Evolutionary conservation across 2,888 invertebrate genomes (phyloP).

Genomic region (Colostygia pectinataria): DNA sequence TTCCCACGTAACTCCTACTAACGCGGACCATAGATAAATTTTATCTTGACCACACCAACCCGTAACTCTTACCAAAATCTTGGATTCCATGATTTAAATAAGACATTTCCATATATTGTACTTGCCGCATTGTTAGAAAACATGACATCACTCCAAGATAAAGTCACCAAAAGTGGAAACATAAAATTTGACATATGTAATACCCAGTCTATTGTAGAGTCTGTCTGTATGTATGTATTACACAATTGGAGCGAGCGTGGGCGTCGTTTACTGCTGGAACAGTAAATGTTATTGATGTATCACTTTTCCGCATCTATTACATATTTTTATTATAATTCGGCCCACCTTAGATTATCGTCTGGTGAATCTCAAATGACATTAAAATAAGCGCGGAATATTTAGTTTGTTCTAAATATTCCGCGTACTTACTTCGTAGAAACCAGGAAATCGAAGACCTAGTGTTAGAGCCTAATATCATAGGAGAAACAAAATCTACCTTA

Average conservation of each 20-base stretch:
- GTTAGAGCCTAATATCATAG: too few relatives aligned
- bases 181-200: constrained; percentile 37
- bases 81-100: constrained; percentile 19
- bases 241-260: constrained; percentile 54
- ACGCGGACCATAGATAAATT: too few relatives aligned
- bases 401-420: too few relatives aligned
- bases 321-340: constrained; percentile 32
- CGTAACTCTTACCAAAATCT: constrained; percentile 6
- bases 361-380: not conserved
- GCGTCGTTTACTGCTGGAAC: constrained; percentile 48
- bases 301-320: constrained; percentile 34
- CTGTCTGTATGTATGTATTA: constrained; percentile 36
- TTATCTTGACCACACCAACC: too few relatives aligned
- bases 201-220: constrained; percentile 25
- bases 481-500: too few relatives aligned
- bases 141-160: constrained; percentile 35
- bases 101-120: constrained; percentile 23
- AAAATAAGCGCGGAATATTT: too few relatives aligned
- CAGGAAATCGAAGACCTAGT: too few relatives aligned
- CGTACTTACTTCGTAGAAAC: too few relatives aligned
- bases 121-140: constrained; percentile 29
- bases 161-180: constrained; percentile 37
- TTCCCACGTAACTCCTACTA: not conserved
- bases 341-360: constrained; percentile 21
- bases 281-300: constrained; percentile 42